Evolutionary conservation across 2,797 vertebrate species (phyloP), one percentile per base, ranked within the genome.

Genomic region (Chrosomus eos): DNA sequence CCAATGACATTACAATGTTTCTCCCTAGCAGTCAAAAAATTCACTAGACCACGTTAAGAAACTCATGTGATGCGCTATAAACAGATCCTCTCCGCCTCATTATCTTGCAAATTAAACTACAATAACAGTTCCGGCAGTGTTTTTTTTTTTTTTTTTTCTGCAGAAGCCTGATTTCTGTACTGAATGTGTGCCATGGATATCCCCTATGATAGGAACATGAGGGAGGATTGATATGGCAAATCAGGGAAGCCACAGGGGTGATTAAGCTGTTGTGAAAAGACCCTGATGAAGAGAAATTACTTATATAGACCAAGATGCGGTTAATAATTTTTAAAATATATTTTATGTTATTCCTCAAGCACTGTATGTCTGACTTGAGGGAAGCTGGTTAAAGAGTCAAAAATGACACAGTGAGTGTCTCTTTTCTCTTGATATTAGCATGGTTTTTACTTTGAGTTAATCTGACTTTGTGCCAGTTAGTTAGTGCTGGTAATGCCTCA

Each of bases 181-280:
- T 74, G 64, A 70, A 43, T 73, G 48, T 80, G 71, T 78, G 28
- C 45, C 60, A 45, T 82, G 73, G 58, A 70, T 80, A 80, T 74
- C 45, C 55, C 18, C 74, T 43, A 62, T 40, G 51, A 77, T 26
- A 62, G 18, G 66, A 58, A 83, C 80, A 82, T 74, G 74, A 79
- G 45, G 67, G 36, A 74, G 83, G 83, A 88, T 85, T 87, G 84
- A 85, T 68, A 84, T 67, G 81, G 64, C 64, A 82, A 80, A 85
- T 87, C 88, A 85, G 71, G 26, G 76, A 53, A 85, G 76, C 85
- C 80, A 72, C 36, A 13, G 85, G 87, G 83, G 80, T 74, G 75
- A 74, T 77, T 74, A 85, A 71, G 68, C 74, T 60, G 26, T 76
- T 78, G 60, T 73, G 75, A 85, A 82, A 85, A 85, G 75, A 83